Base-by-base conservation (phyloP, 2,113 vertebrate species). In the Nannobrachium achirus region DNA sequence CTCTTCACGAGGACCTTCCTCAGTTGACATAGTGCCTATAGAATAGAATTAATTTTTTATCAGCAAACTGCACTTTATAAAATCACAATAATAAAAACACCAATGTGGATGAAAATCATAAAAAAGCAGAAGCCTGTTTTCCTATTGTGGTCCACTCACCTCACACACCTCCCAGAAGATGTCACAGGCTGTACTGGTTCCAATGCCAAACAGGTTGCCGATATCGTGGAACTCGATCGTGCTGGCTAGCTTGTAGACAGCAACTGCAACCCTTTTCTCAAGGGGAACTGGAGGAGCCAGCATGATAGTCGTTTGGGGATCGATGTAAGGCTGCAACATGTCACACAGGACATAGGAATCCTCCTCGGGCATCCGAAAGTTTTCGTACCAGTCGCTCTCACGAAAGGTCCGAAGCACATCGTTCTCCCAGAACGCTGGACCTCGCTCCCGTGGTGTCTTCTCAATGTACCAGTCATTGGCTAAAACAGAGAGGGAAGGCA, bases 191-290 rank as follows among this genome's bases (percentile, higher is more conserved):
- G 51, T 73, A 48, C 39, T 66, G 13, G 41, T 39, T n/a, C 62
- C 48, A 58, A 64, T 41, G 10, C 49, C 49, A 52, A 64, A 64
- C 48, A 64, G 25, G 38, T 50, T 71, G 41, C 19, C 52, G 40
- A 50, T 45, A 50, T 69, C 68, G 55, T 55, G 68, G 39, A 70
- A 70, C 42, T 64, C 69, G 25, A 39, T 13, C 19, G 63, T 71
- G 40, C 51, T 71, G 44, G 59, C 51, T 10, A 71, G 42, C 16
- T 63, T 71, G 50, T 63, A 63, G n/a, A 63, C 9, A 9, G 58
- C 63, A 18, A 70, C 41, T 25, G 68, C 68, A n/a, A 53, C 50
- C 20, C 58, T 56, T 51, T 70, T 70, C 25, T 63, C 57, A 7
- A 70, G 15, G 5, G 39, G 40, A 10, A 71, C 59, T 45, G 69